Base-by-base conservation (phyloP, 2,888 invertebrate species). In the Eupithecia abbreviata region DNA sequence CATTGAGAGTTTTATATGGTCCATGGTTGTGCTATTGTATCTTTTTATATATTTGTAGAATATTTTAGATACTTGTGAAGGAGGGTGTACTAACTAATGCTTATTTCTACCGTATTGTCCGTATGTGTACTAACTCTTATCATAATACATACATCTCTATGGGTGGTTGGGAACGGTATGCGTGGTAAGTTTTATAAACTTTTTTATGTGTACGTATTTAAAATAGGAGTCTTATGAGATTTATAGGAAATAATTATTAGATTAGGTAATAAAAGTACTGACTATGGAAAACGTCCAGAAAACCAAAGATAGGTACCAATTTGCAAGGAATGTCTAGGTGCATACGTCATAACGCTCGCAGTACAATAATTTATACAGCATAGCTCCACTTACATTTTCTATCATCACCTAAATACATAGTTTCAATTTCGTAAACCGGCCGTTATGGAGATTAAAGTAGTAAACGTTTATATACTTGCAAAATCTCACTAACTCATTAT, bases 1-100 rank as follows among this genome's bases (percentile, higher is more conserved):
- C 76, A 92, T 91, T 91, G 91, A 89, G 92, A 90, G 91, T 93
- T 93, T 81, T 94, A 89, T 91, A 86, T 93, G 93, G 93, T 92
- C 83, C 89, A 84, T 91, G 92, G 93, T 92, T 93, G 95, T 94
- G 94, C 94, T 93, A 92, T 93, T 86, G 86, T 88, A 86, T 86
- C 82, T 80, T 71, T 77, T 69, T 58, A 72, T 77, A 77, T 83
- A 78, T n/a, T 74, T 76, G 75, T 79, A 73, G 71, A 72, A 72
- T 71, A 75, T 76, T 42, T 76, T 10, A 71, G 65, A 65, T 76
- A 79, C 82, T 88, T 90, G 92, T 92, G 92, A 92, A 92, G 92
- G 91, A 89, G 87, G 90, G 87, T 88, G 82, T 88, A 88, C 87
- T 88, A 88, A 88, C 88, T 83, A 81, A 75, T 81, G 82, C 85